Evolutionary conservation across 2,797 vertebrate genomes (phyloP), one percentile per base, ranked within the genome.

Genomic region (Sebastes jordani): DNA sequence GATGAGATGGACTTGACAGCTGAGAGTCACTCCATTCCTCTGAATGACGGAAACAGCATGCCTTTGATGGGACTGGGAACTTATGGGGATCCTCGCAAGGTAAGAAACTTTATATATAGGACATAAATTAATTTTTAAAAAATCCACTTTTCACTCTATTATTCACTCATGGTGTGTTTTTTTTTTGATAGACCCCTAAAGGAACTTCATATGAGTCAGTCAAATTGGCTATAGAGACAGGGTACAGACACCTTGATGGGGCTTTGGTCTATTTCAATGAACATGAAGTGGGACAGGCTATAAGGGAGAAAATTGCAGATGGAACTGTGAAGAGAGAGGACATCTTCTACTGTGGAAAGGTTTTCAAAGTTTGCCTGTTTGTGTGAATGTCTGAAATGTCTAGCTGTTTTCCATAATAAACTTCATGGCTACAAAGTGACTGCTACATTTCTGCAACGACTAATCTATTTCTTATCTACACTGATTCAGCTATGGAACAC

Each of bases 301-400:
- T 99, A 75, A 92, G 93, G 16, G 97, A 98, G 54, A 99, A 98
- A 92, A 97, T 98, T 59, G 93, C 95, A n/a, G 97, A 99, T 82
- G 97, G 98, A 49, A 97, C 90, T 7, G 94, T 98, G 72, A 97
- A 88, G 74, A 89, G 97, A 90, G 96, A 98, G 80, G 97, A 98
- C 32, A 95, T 99, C 66, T 99, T 97, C 91, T 99, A 98, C 91
- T 99, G 98, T 20, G 98, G 98, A 82, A 99, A 99, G 96, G 98
- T 99, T 81, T 59, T 69, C 7, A 58, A 8, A 46, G 18, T 91
- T 93, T 96, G 1, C 11, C 71, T 76, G 3, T 14, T 13, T 68
- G 10, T 55, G 18, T 49, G 7, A 2, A 11, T 49, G 16, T 42
- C 14, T 71, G 10, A 54, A 25, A 25, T 6, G 10, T 75, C 8